These are phyloP conservation scores for Melanostoma scalare DNA, from an alignment of 2,888 invertebrate species.

Conservation along the genomic window DNA sequence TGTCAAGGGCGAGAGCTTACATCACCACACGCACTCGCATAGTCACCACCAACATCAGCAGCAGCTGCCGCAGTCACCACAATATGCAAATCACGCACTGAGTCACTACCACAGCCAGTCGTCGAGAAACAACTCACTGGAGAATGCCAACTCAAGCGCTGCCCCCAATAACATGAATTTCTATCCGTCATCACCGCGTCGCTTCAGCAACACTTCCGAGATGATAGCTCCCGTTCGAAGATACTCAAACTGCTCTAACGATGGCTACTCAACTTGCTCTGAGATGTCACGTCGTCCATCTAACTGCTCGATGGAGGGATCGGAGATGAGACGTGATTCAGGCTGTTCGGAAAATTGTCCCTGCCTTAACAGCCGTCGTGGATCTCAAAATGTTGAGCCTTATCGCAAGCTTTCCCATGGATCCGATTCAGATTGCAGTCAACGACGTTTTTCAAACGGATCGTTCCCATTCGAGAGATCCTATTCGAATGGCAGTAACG, in stretches of 20 bases:
- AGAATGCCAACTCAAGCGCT: slow-evolving; percentile 60
- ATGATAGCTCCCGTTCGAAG: slow-evolving; percentile 75
- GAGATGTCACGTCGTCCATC: slow-evolving; percentile 81
- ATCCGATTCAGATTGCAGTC: slow-evolving; percentile 81
- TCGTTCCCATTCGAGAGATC: slow-evolving; percentile 80
- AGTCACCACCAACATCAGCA: slow-evolving; percentile 62
- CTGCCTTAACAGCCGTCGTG: slow-evolving; percentile 78
- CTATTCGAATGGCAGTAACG: slow-evolving; percentile 79
- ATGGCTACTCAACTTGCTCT: slow-evolving; percentile 78
- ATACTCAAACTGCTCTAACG: slow-evolving; percentile 81
- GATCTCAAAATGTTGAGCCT: slow-evolving; percentile 77
- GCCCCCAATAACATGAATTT: slow-evolving; percentile 75
- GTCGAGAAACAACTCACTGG: slow-evolving; percentile 64
- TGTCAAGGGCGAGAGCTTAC: slow-evolving; percentile 67
- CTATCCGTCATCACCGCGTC: slow-evolving; percentile 82
- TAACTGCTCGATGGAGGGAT: slow-evolving; percentile 78
- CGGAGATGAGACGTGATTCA: slow-evolving; percentile 79
- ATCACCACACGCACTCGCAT: slow-evolving; percentile 59
- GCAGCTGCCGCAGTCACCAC: slow-evolving; percentile 61
- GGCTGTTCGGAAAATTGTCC: slow-evolving; percentile 81
- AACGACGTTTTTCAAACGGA: slow-evolving; percentile 83
- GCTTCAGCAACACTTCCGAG: slow-evolving; percentile 87
- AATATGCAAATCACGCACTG: slow-evolving; percentile 73
- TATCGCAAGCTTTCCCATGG: slow-evolving; percentile 81
- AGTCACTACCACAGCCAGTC: slow-evolving; percentile 59